Percentiles rank a stretch among this genome's conserved stretches.
Conservation (phyloP, 2,888 invertebrate species). For the Dicycla oo region DNA sequence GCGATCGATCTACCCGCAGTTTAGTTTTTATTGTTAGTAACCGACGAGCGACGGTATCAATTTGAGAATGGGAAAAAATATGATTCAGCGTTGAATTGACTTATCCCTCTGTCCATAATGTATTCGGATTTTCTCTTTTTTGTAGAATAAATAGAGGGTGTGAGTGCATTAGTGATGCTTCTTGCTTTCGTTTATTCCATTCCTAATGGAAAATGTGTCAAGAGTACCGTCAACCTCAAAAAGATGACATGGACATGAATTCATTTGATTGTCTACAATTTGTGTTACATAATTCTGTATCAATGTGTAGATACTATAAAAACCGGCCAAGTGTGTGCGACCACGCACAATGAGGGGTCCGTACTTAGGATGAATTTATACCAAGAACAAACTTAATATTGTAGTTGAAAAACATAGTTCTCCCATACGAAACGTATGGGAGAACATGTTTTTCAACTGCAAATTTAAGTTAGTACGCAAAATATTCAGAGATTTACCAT, state of each 20-base stretch:
- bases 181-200: constrained; percentile 11
- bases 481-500: too few species aligned
- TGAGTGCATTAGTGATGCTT: constrained; percentile 19
- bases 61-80: constrained; percentile 23
- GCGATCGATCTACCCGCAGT: constrained; percentile 70
- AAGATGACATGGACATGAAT: background rate
- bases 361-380: too few species aligned
- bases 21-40: constrained; percentile 65
- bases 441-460: too few species aligned
- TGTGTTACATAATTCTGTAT: background rate
- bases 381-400: too few species aligned
- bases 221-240: background rate
- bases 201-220: background rate
- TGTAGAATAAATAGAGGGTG: constrained; percentile 2
- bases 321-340: too few species aligned
- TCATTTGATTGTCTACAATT: background rate
- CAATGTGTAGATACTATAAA: background rate
- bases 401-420: too few species aligned
- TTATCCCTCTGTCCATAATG: constrained; percentile 10
- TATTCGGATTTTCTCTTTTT: constrained; percentile 1
- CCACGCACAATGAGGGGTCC: too few species aligned
- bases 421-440: too few species aligned
- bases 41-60: constrained; percentile 23
- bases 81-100: constrained; percentile 19
- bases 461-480: too few species aligned